phyloP scores from a whole-genome alignment of 2,113 vertebrate species.

The Rhabdornis inornatus region DNA sequence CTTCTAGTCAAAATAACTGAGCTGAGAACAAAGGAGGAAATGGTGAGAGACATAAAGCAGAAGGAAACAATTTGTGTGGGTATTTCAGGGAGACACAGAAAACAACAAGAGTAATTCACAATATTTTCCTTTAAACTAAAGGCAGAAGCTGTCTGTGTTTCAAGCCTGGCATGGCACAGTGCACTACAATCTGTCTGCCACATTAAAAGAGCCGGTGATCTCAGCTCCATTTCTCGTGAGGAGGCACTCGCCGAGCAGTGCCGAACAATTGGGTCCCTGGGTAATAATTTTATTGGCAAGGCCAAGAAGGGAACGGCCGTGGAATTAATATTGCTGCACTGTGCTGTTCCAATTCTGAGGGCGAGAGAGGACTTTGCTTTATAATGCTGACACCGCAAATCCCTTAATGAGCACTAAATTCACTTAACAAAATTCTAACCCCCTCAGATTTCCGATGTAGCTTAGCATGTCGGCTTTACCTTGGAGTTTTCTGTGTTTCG shows the following conservation, averaged over 20 bases:
- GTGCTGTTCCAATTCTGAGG: slow-evolving; percentile 32
- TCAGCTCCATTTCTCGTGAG: background rate
- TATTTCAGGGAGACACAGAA: background rate
- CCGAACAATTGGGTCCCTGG: slow-evolving; percentile 49
- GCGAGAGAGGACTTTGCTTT: slow-evolving; percentile 34
- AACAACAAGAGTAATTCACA: background rate
- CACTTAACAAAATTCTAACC: slow-evolving; percentile 62
- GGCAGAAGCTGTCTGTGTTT: background rate
- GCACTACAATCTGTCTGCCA: rapidly evolving
- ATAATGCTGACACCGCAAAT: slow-evolving; percentile 50
- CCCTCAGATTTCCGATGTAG: slow-evolving; percentile 12
- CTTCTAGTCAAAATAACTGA: background rate
- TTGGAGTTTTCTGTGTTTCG: background rate
- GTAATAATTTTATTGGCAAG: slow-evolving; percentile 40
- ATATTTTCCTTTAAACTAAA: background rate
- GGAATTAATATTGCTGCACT: slow-evolving; percentile 53
- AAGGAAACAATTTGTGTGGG: background rate
- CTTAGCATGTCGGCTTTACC: background rate
- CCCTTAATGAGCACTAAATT: slow-evolving; percentile 67
- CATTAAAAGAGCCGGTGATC: background rate
- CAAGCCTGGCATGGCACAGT: background rate
- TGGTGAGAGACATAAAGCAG: background rate
- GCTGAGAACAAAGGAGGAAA: background rate
- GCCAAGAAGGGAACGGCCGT: slow-evolving; percentile 16
- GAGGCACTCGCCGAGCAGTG: background rate